Evolutionary conservation across 1,140 invertebrate species (phyloP).

Genomic region (Aphelinus atriplicis): DNA sequence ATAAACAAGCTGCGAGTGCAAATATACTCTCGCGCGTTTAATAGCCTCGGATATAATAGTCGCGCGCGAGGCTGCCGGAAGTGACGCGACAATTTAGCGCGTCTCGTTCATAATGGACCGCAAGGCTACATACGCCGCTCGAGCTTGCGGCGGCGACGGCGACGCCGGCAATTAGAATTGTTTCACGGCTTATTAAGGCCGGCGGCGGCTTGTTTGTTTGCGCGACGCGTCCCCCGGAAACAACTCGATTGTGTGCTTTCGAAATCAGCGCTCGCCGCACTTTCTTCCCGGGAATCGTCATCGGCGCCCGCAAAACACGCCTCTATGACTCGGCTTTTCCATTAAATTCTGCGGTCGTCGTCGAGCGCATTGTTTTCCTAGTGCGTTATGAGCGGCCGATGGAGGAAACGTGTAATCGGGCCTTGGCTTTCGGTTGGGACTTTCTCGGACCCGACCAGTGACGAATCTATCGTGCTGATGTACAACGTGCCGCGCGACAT

Average conservation of each 20-base stretch:
- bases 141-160: too few species aligned
- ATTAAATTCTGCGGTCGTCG: slow-evolving; percentile 1
- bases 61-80: slow-evolving; percentile 35
- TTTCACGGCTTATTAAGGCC: slow-evolving; percentile 43
- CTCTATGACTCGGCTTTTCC: slow-evolving; percentile 6
- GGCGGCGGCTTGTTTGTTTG: too few species aligned
- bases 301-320: background rate
- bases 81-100: slow-evolving; percentile 49
- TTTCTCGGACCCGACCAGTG: too few species aligned
- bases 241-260: too few species aligned
- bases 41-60: too few species aligned
- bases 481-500: too few species aligned
- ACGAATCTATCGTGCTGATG: too few species aligned
- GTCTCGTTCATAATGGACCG: slow-evolving; percentile 43
- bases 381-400: background rate
- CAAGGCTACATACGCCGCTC: background rate
- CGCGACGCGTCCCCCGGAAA: too few species aligned
- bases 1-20: background rate
- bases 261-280: background rate
- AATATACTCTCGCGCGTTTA: background rate
- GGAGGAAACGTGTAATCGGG: slow-evolving; percentile 4
- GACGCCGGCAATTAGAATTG: slow-evolving; percentile 51
- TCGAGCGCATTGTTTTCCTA: background rate
- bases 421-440: background rate
- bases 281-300: slow-evolving; percentile 15